Conservation (phyloP, 2,113 vertebrate species). For the Phylloscopus trochilus region DNA sequence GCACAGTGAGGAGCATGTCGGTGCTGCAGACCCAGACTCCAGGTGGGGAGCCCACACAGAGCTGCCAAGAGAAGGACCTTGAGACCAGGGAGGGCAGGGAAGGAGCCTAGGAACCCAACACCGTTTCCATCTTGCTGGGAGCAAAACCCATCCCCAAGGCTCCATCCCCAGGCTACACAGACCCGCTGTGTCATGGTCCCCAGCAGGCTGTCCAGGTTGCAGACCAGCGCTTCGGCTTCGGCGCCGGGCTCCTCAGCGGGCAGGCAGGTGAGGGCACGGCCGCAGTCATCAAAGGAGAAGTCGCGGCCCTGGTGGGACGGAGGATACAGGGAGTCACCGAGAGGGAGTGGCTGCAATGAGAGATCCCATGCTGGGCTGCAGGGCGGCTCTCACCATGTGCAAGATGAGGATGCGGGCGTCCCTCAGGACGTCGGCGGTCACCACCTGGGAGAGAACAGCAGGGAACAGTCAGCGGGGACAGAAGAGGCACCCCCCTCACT, state of each 20-base stretch:
- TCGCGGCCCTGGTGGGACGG: constrained; percentile 80
- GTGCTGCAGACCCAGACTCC: constrained; percentile 97
- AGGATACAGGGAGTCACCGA: neutral
- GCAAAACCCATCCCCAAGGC: neutral
- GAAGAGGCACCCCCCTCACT: neutral
- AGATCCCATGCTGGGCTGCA: neutral
- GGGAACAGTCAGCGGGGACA: neutral
- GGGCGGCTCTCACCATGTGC: constrained; percentile 81
- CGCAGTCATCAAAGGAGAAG: constrained; percentile 91
- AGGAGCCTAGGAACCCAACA: neutral
- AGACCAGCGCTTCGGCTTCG: constrained; percentile 78
- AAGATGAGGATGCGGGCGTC: constrained; percentile 85
- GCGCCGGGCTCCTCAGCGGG: constrained; percentile 65
- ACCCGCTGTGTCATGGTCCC: constrained; percentile 80
- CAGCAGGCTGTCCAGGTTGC: constrained; percentile 88
- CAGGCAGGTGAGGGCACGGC: constrained; percentile 89
- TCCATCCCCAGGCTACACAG: neutral
- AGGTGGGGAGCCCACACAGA: constrained; percentile 87
- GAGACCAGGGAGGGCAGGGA: neutral
- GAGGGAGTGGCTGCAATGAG: fast-evolving
- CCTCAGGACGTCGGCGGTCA: constrained; percentile 86
- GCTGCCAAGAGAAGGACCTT: constrained; percentile 60
- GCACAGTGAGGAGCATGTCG: constrained; percentile 85
- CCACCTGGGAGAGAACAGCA: constrained; percentile 76
- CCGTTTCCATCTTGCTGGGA: neutral